Evolutionary conservation across 2,797 vertebrate genomes (phyloP), one percentile per base, ranked within the genome.

Genomic region (Hemitrygon akajei): DNA sequence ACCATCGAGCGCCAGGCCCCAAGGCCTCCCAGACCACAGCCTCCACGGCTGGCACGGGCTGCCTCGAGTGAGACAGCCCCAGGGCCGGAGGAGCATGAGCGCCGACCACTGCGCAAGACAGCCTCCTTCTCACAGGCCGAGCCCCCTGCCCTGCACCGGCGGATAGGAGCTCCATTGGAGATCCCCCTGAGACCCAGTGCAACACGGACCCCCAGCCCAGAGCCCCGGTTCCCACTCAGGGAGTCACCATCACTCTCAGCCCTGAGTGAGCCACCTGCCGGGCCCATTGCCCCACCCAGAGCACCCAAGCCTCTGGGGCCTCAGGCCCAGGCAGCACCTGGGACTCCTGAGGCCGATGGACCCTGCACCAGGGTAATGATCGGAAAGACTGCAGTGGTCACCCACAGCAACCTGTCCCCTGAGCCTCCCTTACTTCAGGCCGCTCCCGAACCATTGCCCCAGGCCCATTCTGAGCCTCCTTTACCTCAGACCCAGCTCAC

Each of bases 61-160:
- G 98, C 98, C 40, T 99, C 99, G 93, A 99, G 97, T 0, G 99
- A 99, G 94, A 97, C 97, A 0, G 95, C 97, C 5, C 97, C 98
- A 0, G 96, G 95, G 0, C 97, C 98, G 1, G 97, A 98, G 30
- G 94, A 96, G 6, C 94, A 97, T 0, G 98, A 98, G 95, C 95
- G 97, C 0, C 97, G 96, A 81, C 96, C 96, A 63, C 96, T 99
- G 94, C 97, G 98, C 93, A 99, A 99, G 95, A 99, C 98, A 95
- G 98, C 98, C 93, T 99, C 99, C 93, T 99, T 99, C 94, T 99
- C 98, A 91, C 98, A 99, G 3, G 98, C 98, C 0, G 99, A 99
- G 94, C 98, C 98, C 0, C 97, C 99, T 0, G 95, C 97, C 89
- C 95, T 98, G 94, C 98, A 99, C 94, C 97, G 99, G 56, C 97